Conservation (phyloP, 2,888 invertebrate species). For the Amphimallon solstitiale region DNA sequence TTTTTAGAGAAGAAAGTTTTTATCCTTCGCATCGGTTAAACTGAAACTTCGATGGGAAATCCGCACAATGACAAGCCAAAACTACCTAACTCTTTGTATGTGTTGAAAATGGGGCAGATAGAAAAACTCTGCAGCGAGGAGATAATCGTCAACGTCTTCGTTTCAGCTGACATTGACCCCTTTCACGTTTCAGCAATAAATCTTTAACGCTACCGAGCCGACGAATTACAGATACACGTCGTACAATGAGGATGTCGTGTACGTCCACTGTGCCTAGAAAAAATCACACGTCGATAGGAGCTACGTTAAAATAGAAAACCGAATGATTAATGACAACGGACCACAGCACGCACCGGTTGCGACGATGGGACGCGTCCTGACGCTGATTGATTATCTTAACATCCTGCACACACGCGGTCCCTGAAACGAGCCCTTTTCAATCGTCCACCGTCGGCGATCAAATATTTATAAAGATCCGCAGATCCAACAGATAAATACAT, state of each 20-base stretch:
- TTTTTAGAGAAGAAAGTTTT: no score
- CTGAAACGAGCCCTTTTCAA: slow-evolving; percentile 10
- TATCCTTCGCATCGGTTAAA: no score
- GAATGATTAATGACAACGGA: slow-evolving; percentile 21
- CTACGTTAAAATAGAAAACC: slow-evolving; percentile 22
- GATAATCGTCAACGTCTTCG: slow-evolving; percentile 16
- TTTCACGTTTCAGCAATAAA: slow-evolving; percentile 13
- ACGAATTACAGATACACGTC: slow-evolving; percentile 21
- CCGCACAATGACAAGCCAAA: no score
- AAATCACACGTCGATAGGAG: slow-evolving; percentile 7
- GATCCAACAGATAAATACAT: slow-evolving; percentile 14
- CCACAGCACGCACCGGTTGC: slow-evolving; percentile 23
- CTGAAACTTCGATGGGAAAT: no score
- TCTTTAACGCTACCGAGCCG: neutral
- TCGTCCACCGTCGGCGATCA: neutral
- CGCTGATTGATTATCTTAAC: slow-evolving; percentile 30
- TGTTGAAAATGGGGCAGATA: neutral
- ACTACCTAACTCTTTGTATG: no score
- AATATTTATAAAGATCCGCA: slow-evolving; percentile 20
- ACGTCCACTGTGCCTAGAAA: slow-evolving; percentile 1
- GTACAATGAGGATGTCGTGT: slow-evolving; percentile 7
- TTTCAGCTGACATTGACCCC: slow-evolving; percentile 2
- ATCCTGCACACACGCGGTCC: slow-evolving; percentile 2
- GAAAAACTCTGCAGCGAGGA: neutral
- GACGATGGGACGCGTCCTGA: slow-evolving; percentile 16